Evolutionary conservation across 2,113 vertebrate species (phyloP).

Genomic region (Probosciger aterrimus): DNA sequence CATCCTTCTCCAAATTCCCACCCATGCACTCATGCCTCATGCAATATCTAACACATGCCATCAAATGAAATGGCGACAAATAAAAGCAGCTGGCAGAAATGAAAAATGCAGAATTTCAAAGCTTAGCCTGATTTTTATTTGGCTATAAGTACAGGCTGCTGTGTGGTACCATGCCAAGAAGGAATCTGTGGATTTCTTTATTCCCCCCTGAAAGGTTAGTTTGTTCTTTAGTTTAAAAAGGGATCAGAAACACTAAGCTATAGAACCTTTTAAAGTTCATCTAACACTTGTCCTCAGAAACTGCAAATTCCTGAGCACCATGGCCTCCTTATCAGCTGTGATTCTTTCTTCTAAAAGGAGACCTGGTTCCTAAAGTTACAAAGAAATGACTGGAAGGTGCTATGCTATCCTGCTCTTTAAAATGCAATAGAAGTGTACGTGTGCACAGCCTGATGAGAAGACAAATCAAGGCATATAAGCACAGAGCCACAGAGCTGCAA

Average conservation of each 20-base stretch:
- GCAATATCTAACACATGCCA: constrained; percentile 38
- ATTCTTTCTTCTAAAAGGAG: neutral
- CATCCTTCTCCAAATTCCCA: constrained; percentile 22
- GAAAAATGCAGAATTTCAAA: constrained; percentile 50
- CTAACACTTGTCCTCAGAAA: neutral
- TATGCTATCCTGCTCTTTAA: neutral
- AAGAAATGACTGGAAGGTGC: neutral
- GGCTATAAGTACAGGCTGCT: neutral
- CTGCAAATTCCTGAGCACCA: neutral
- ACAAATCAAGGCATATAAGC: neutral
- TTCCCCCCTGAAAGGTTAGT: neutral
- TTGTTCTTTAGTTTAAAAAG: constrained; percentile 23
- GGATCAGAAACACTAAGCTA: neutral
- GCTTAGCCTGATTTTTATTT: constrained; percentile 51
- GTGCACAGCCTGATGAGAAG: neutral
- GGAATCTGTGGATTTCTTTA: neutral
- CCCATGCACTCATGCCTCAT: neutral
- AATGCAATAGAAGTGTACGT: neutral
- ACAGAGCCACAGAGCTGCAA: neutral
- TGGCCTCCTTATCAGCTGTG: neutral
- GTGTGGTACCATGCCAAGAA: neutral
- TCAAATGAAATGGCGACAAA: constrained; percentile 12
- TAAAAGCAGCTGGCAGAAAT: constrained; percentile 48
- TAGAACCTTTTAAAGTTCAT: neutral
- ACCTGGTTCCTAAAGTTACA: neutral